Evolutionary conservation across 1,140 invertebrate species (phyloP), one percentile per base, ranked within the genome.

Genomic region (Nixonia krombeini): DNA sequence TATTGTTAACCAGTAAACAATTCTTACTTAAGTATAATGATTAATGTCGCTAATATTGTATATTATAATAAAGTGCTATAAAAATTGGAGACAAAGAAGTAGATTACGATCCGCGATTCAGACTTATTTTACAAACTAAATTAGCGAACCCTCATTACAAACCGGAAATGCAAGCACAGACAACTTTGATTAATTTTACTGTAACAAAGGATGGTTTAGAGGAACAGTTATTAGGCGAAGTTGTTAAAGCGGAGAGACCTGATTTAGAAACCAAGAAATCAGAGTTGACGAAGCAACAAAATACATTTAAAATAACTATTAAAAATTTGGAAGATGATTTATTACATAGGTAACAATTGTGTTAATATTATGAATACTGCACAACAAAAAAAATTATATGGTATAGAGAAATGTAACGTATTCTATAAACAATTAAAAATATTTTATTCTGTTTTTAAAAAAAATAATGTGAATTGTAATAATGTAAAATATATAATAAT

Each of bases 91-190:
- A 97, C 77, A 93, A 93, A 74, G 95, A 97, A 84, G 90, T 97
- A 26, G 94, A 97, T 78, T 97, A 91, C 78, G 90, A 95, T 85
- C 87, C 88, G 0, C 87, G 88, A 21, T 98, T 98, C 82, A 88
- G 90, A n/a, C 85, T 98, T 0, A 93, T 98, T 58, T 78, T 98
- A 0, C 96, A 98, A 76, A 98, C 96, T 0, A 98, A 98, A 86
- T 78, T 98, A 31, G 95, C 93, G 0, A 98, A 97, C 86, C 96
- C 96, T 3, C 96, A 97, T 83, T 98, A 97, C 76, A 96, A 96
- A 77, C 96, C 96, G 0, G 96, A 98, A 85, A 94, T 98, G 89
- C 96, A 98, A 83, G 96, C 96, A 0, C 96, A 98, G 83, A 94
- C 94, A 10, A 97, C 96, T 1, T 85, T 98, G 2, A 97, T 98